These are phyloP conservation scores for Recurvirostra avosetta DNA, from an alignment of 2,113 vertebrate species.

Conservation along the genomic window DNA sequence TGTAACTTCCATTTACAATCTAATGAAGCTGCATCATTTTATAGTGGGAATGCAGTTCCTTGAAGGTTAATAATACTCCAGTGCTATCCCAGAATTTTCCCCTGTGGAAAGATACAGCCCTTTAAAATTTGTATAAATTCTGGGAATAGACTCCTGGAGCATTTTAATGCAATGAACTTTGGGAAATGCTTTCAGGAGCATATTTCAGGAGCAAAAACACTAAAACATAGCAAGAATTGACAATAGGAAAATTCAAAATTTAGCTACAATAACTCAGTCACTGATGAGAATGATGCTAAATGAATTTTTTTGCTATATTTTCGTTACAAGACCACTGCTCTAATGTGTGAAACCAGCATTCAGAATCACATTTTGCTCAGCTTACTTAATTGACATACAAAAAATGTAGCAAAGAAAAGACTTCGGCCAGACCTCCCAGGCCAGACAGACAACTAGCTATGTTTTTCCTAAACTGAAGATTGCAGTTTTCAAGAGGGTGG, in stretches of 20 bases:
- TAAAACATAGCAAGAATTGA: neutral
- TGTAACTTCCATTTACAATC: neutral
- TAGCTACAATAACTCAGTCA: neutral
- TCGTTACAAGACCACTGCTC: neutral
- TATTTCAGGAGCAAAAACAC: neutral
- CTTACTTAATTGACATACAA: neutral
- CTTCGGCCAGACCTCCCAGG: neutral
- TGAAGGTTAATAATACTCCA: neutral
- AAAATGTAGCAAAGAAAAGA: neutral
- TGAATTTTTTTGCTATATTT: neutral
- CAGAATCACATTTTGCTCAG: neutral
- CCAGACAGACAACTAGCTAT: neutral
- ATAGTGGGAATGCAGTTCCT: neutral
- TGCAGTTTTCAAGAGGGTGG: neutral
- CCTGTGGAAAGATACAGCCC: neutral
- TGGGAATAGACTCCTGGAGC: neutral
- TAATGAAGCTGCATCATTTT: neutral
- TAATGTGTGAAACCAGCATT: neutral
- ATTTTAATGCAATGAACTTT: neutral
- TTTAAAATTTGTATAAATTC: neutral
- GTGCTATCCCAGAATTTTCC: neutral
- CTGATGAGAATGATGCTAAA: neutral
- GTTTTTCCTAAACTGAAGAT: neutral
- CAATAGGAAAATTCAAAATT: neutral
- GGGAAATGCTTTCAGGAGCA: neutral